Evolutionary conservation across 2,888 invertebrate species (phyloP).

Genomic region (Lomographa bimaculata): DNA sequence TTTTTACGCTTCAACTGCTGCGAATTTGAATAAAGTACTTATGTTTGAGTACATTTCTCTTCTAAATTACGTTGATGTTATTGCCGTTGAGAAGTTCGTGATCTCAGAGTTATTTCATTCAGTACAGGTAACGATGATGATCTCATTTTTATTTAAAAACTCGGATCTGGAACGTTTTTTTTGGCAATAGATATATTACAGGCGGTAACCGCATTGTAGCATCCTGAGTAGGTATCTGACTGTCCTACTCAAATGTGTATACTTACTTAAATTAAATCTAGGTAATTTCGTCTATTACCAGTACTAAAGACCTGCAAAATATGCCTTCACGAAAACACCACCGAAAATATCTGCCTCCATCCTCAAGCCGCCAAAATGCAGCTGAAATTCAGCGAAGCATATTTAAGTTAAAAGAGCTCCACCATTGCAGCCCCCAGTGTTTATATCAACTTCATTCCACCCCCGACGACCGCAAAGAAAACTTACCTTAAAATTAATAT

Average conservation of each 20-base stretch:
- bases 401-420: conserved; percentile 19
- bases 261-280: too few relatives aligned
- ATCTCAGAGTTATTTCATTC: conserved; percentile 15
- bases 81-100: conserved; percentile 20
- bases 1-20: conserved; percentile 79
- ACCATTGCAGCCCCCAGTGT: conserved; percentile 26
- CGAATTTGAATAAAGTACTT: conserved; percentile 72
- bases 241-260: too few relatives aligned
- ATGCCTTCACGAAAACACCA: too few relatives aligned
- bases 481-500: conserved; percentile 83
- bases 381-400: conserved; percentile 49
- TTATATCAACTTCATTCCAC: conserved; percentile 66
- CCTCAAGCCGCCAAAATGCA: conserved; percentile 28
- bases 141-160: too few relatives aligned
- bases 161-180: too few relatives aligned
- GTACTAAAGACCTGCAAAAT: too few relatives aligned
- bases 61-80: conserved; percentile 37
- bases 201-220: too few relatives aligned
- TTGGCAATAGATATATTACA: too few relatives aligned
- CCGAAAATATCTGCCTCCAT: too few relatives aligned
- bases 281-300: too few relatives aligned
- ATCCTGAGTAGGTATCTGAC: too few relatives aligned
- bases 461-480: conserved; percentile 71
- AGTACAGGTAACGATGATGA: conserved; percentile 1
- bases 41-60: conserved; percentile 38